Conservation (phyloP, 1,140 invertebrate species). For the Chionoecetes opilio region DNA sequence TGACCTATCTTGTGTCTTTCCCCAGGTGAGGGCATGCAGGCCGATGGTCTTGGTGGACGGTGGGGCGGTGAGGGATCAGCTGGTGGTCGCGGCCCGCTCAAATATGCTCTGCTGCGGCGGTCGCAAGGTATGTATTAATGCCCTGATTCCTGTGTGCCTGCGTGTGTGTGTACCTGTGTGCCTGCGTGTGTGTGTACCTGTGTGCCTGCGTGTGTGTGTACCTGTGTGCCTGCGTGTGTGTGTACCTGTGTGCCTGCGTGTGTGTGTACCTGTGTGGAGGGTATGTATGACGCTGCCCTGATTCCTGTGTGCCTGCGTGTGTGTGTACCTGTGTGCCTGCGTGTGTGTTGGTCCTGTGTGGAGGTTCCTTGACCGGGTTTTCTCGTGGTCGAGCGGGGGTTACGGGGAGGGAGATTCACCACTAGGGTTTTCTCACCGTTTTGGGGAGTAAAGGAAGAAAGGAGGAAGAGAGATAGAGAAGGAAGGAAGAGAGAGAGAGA, state of each 20-base stretch:
- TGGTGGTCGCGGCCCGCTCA: constrained; percentile 80
- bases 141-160: no score
- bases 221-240: background rate
- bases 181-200: no score
- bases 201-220: background rate
- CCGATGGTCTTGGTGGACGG: constrained; percentile 81
- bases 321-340: no score
- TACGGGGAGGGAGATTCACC: background rate
- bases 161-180: no score
- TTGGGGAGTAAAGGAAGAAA: constrained; percentile 14
- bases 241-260: constrained; percentile 1
- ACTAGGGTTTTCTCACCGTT: background rate
- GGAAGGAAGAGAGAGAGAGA: no score
- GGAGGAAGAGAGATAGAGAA: constrained; percentile 42
- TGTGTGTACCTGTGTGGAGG: no score
- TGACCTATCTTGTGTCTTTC: background rate
- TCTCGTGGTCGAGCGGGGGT: no score
- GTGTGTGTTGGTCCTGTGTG: no score
- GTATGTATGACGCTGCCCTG: background rate
- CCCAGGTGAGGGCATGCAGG: constrained; percentile 78
- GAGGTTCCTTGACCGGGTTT: no score
- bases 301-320: no score
- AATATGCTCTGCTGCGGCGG: constrained; percentile 81
- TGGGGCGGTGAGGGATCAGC: constrained; percentile 80
- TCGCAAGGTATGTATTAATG: constrained; percentile 72